A percentile compares a stretch with the other conserved stretches of the same genome.
phyloP scores from a whole-genome alignment of 2,113 vertebrate species.

The Hippopotamus amphibius region DNA sequence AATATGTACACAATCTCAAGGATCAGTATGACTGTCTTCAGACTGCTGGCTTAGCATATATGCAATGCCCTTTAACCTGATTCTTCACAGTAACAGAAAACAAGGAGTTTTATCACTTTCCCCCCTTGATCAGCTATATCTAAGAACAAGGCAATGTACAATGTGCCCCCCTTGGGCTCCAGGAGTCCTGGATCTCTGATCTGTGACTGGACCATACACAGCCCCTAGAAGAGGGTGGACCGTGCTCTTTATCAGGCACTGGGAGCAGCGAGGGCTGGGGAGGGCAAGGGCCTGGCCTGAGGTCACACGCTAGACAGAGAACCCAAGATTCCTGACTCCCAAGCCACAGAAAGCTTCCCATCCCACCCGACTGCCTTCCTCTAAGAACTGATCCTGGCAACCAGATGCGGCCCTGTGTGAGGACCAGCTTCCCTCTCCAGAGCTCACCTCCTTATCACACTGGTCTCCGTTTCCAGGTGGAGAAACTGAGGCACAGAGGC shows the following conservation, averaged over 20 bases:
- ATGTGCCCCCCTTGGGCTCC: background rate
- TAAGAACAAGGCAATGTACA: background rate
- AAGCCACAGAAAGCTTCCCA: background rate
- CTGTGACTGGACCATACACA: background rate
- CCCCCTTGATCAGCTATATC: background rate
- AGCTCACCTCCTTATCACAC: background rate
- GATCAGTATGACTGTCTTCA: background rate
- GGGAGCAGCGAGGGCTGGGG: background rate
- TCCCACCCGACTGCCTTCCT: background rate
- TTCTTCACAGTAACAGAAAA: constrained; percentile 30
- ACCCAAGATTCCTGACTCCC: background rate
- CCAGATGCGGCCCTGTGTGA: background rate
- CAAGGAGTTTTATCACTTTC: background rate
- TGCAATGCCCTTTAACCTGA: background rate
- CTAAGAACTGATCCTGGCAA: background rate
- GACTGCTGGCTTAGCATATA: background rate
- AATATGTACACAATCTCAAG: background rate
- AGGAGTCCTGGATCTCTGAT: background rate
- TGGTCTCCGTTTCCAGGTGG: background rate
- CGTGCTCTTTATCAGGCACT: background rate
- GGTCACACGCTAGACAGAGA: background rate
- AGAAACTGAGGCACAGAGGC: background rate
- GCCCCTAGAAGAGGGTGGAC: background rate
- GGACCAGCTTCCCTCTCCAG: background rate
- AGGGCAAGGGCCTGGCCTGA: background rate